These are phyloP conservation scores for Antheraea yamamai DNA, from an alignment of 2,888 invertebrate genomes.

Conservation along the genomic window DNA sequence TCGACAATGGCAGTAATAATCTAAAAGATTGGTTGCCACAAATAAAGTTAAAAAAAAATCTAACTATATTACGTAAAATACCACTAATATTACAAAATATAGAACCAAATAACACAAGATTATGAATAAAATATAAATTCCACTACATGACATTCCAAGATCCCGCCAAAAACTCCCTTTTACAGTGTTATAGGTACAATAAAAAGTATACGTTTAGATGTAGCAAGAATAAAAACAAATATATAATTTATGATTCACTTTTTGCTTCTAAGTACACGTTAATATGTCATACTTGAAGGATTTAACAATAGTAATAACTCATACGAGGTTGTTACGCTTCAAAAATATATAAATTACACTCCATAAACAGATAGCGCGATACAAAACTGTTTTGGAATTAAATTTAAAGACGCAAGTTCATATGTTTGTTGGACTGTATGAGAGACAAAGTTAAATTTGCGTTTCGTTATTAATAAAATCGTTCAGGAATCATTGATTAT, in stretches of 20 bases:
- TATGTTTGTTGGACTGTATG: not conserved
- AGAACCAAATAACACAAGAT: too few relatives aligned
- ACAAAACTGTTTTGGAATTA: not conserved
- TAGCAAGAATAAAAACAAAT: not conserved
- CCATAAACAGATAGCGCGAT: not conserved
- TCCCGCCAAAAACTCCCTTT: too few relatives aligned
- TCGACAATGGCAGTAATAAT: too few relatives aligned
- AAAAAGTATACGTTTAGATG: not conserved
- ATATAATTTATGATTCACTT: conserved; percentile 6
- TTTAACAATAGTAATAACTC: conserved; percentile 9
- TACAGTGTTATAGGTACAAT: too few relatives aligned
- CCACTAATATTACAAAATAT: too few relatives aligned
- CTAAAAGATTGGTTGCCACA: too few relatives aligned
- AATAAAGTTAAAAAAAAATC: too few relatives aligned
- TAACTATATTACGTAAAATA: too few relatives aligned
- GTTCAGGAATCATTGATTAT: not conserved
- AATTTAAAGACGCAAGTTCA: not conserved
- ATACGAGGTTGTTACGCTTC: not conserved
- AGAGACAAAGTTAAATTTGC: not conserved
- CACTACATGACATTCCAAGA: too few relatives aligned
- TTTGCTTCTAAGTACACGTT: conserved; percentile 1
- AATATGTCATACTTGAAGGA: conserved; percentile 13
- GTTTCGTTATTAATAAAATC: not conserved
- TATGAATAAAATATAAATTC: too few relatives aligned
- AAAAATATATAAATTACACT: not conserved